Evolutionary conservation across 2,888 invertebrate species (phyloP).

Genomic region (Tachina grossa): DNA sequence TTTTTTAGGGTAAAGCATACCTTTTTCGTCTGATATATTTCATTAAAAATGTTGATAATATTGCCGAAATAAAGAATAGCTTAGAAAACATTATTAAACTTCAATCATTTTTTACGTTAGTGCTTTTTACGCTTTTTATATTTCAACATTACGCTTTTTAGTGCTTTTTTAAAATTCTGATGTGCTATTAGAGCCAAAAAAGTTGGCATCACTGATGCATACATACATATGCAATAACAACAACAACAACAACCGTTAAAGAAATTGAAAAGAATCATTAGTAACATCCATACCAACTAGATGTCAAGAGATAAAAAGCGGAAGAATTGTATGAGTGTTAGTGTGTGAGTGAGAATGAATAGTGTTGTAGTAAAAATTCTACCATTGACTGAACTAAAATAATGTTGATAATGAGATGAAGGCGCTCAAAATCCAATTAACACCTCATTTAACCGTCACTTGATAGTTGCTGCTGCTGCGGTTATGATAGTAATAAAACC

Average conservation of each 20-base stretch:
- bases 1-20: no score
- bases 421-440: constrained; percentile 67
- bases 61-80: no score
- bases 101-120: no score
- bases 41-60: no score
- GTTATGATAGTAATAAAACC: constrained; percentile 26
- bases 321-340: neutral
- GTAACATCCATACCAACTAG: constrained; percentile 53
- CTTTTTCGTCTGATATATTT: no score
- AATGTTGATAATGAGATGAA: constrained; percentile 55
- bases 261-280: constrained; percentile 63
- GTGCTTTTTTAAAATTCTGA: no score
- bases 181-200: no score
- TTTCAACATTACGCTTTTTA: no score
- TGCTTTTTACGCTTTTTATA: no score
- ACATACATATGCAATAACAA: neutral
- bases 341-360: neutral
- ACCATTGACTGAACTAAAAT: constrained; percentile 53
- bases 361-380: constrained; percentile 43
- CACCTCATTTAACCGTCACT: constrained; percentile 67
- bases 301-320: neutral
- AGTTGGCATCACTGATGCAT: no score
- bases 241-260: neutral
- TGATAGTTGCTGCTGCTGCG: constrained; percentile 43
- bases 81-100: no score